Conservation (phyloP, 2,888 invertebrate species). For the Poecilobothrus nobilitatus region DNA sequence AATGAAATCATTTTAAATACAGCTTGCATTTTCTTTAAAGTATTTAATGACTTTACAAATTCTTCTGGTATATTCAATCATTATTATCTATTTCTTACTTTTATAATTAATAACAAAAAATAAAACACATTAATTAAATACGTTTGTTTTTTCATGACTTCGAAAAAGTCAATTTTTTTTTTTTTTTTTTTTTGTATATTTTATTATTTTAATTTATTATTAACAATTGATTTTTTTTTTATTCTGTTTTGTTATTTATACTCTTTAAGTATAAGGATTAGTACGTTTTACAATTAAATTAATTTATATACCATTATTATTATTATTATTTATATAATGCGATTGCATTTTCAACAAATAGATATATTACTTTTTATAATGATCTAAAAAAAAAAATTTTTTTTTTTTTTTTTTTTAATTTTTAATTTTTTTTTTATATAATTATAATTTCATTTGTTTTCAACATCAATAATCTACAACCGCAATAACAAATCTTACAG, state of each 20-base stretch:
- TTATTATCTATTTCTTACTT: too few relatives aligned
- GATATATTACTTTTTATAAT: conserved; percentile 16
- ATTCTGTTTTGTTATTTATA: background rate
- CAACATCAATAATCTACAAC: conserved; percentile 17
- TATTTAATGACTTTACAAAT: too few relatives aligned
- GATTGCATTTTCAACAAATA: conserved; percentile 12
- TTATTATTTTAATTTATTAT: conserved; percentile 7
- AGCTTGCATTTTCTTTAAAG: too few relatives aligned
- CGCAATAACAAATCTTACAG: conserved; percentile 2
- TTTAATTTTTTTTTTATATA: conserved; percentile 14
- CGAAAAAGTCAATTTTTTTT: background rate
- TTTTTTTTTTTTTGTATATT: background rate
- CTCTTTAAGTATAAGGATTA: background rate
- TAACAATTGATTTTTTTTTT: conserved; percentile 14
- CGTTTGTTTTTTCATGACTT: background rate
- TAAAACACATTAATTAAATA: background rate
- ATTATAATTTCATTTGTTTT: conserved; percentile 13
- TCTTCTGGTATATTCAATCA: too few relatives aligned
- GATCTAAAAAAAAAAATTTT: conserved; percentile 23
- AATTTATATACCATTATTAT: conserved; percentile 19
- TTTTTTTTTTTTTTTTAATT: conserved; percentile 16
- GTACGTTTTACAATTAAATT: conserved; percentile 10
- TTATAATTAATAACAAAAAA: too few relatives aligned
- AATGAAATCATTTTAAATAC: too few relatives aligned
- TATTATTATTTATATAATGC: conserved; percentile 13